Evolutionary conservation across 2,888 invertebrate genomes (phyloP), one percentile per base, ranked within the genome.

Genomic region (Stenichneumon culpator): DNA sequence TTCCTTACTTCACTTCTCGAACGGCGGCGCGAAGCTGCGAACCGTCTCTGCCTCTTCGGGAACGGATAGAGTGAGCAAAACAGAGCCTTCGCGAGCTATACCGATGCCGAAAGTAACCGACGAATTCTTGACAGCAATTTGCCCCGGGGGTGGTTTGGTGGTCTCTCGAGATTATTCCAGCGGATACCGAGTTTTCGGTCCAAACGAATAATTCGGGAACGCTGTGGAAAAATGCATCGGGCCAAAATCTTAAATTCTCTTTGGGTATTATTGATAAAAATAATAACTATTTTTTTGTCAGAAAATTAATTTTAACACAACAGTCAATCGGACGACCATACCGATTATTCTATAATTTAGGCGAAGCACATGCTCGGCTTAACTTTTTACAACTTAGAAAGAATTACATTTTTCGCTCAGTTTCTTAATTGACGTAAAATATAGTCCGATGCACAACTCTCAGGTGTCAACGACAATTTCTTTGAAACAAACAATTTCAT

Each of bases 101-200:
- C 79, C 82, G 82, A 85, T 82, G 79, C 82, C 52, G 70, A 75
- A 25, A 73, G 74, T 77, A 84, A 84, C 78, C 69, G 68, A 36
- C 81, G 72, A 86, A 83, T 82, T 83, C 79, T 83, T 63, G 70
- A 83, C 79, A 79, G 78, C 83, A 86, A 81, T 86, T 86, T 78
- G 86, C 83, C 69, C 68, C 50, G 69, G 57, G 78, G 77, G 60
- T 82, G 78, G 68, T 74, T 74, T 9, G 52, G 50, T 73, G 54
- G 69, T 84, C 78, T 82, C 81, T 50, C 63, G 82, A 78, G 78
- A 82, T 84, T 79, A 78, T 84, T 78, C 73, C 73, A 47, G 44
- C 36, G 52, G 47, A 74, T 28, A 69, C 54, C 36, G 32, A 28
- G 63, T 82, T 81, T 78, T 67, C 73, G 70, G 44, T 6, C 57